Evolutionary conservation across 2,888 invertebrate species (phyloP).

Genomic region (Eulithis prunata): DNA sequence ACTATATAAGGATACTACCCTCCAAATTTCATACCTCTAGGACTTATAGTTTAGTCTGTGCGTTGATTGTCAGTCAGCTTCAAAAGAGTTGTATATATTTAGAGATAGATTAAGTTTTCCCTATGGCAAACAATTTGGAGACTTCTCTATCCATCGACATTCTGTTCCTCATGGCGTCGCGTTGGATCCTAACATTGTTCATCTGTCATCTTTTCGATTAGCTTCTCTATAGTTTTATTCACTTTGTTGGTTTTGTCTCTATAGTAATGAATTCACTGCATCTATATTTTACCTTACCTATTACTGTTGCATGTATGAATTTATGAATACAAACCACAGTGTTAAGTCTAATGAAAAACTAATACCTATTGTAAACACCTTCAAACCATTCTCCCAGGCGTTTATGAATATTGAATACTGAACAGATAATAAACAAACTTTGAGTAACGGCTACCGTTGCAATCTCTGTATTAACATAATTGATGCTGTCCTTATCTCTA

Average conservation of each 20-base stretch:
- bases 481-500: conserved; percentile 42
- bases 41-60: too few species aligned
- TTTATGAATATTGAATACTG: conserved; percentile 44
- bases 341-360: conserved; percentile 39
- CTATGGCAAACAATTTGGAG: too few species aligned
- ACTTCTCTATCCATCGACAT: too few species aligned
- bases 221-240: too few species aligned
- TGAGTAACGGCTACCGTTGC: conserved; percentile 45
- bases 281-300: conserved; percentile 14
- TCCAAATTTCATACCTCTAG: too few species aligned
- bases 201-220: too few species aligned
- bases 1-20: too few species aligned
- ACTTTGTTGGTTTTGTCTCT: not conserved
- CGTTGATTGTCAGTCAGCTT: too few species aligned
- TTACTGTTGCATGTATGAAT: conserved; percentile 21
- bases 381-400: conserved; percentile 40
- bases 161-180: too few species aligned
- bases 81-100: too few species aligned
- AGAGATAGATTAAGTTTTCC: too few species aligned
- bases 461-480: conserved; percentile 44
- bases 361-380: conserved; percentile 40
- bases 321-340: conserved; percentile 33
- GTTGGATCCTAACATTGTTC: too few species aligned
- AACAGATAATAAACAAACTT: conserved; percentile 42
- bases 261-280: conserved; percentile 2